Conservation (phyloP, 2,888 invertebrate species). For the Philaethria dido region DNA sequence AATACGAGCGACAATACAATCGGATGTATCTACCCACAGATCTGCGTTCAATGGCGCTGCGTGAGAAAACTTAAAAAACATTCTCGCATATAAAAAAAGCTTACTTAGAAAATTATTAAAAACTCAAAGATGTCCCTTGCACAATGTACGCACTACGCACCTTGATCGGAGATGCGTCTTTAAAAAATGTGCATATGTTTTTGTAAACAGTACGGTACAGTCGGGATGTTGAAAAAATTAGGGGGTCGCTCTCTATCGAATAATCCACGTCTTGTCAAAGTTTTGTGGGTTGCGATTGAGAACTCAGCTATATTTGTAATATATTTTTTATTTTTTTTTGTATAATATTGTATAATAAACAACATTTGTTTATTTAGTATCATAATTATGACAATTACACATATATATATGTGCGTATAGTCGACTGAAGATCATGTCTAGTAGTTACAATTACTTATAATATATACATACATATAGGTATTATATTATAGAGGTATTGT, state of each 20-base stretch:
- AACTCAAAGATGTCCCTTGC: slow-evolving; percentile 74
- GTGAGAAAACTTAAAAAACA: slow-evolving; percentile 82
- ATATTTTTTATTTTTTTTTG: too few species aligned
- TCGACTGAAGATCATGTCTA: too few species aligned
- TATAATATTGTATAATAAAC: too few species aligned
- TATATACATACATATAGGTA: too few species aligned
- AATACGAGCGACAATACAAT: slow-evolving; percentile 63
- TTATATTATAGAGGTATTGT: too few species aligned
- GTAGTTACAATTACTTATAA: too few species aligned
- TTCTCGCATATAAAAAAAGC: slow-evolving; percentile 76
- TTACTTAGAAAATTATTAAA: slow-evolving; percentile 76
- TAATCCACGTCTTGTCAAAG: slow-evolving; percentile 54
- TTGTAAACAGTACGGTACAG: slow-evolving; percentile 73
- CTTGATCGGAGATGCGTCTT: slow-evolving; percentile 73
- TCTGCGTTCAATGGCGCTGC: slow-evolving; percentile 73
- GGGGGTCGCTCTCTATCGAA: slow-evolving; percentile 53
- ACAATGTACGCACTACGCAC: slow-evolving; percentile 76
- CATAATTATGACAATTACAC: too few species aligned
- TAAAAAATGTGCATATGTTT: slow-evolving; percentile 84
- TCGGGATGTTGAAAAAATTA: slow-evolving; percentile 62
- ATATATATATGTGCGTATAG: too few species aligned
- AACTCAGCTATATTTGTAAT: neutral
- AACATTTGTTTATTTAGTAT: too few species aligned
- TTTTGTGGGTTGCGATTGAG: neutral
- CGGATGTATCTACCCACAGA: slow-evolving; percentile 84